Conservation (phyloP, 1,140 invertebrate genomes). For the Ericerus pela region DNA sequence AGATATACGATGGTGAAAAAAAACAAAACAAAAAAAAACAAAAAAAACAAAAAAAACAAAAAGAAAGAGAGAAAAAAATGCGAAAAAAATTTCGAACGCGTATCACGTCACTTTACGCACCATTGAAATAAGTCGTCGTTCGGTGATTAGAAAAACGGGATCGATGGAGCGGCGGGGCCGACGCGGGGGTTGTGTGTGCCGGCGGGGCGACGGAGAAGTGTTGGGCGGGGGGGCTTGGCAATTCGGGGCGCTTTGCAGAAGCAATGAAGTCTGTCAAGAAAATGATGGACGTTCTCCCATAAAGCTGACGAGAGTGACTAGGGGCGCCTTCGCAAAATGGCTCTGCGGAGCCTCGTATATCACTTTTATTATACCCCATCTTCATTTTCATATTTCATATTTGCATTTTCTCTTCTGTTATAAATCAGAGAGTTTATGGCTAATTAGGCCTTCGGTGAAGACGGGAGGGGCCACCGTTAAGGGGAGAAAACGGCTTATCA, state of each 20-base stretch:
- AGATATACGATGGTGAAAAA: neutral
- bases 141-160: slow-evolving; percentile 10
- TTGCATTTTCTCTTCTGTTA: slow-evolving; percentile 44
- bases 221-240: neutral
- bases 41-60: neutral
- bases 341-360: slow-evolving; percentile 56
- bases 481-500: slow-evolving; percentile 9
- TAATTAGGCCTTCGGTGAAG: slow-evolving; percentile 41
- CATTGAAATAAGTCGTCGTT: slow-evolving; percentile 12
- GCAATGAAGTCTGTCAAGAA: slow-evolving; percentile 45
- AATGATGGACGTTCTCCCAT: slow-evolving; percentile 48
- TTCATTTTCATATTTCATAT: slow-evolving; percentile 70
- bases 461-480: slow-evolving; percentile 7
- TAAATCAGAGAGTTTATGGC: slow-evolving; percentile 51
- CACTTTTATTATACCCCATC: slow-evolving; percentile 60
- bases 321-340: slow-evolving; percentile 49
- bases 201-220: slow-evolving; percentile 30
- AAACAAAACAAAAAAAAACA: neutral
- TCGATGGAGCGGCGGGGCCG: neutral
- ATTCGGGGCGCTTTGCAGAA: slow-evolving; percentile 10
- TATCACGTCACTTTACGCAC: slow-evolving; percentile 11
- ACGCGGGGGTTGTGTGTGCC: too few species aligned
- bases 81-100: slow-evolving; percentile 4
- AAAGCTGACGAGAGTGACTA: slow-evolving; percentile 41
- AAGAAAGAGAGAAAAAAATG: neutral